These are phyloP conservation scores for Perdita meconis DNA, from an alignment of 2,888 invertebrate species.

Conservation along the genomic window DNA sequence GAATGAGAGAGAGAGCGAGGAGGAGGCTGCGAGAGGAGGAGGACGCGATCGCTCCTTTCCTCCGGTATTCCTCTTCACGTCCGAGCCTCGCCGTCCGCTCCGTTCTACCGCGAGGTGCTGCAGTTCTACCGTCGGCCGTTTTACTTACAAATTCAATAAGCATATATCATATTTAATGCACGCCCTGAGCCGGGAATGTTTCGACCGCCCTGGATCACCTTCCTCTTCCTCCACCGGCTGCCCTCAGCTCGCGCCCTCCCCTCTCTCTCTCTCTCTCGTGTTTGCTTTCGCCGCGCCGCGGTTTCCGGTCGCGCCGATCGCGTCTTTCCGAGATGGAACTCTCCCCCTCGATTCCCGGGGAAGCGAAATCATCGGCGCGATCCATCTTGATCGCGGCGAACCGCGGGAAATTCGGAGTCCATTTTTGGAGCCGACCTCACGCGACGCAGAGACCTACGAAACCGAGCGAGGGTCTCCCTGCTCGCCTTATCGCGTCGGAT, in stretches of 20 bases:
- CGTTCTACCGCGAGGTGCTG: slow-evolving; percentile 67
- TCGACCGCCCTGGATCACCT: slow-evolving; percentile 72
- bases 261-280: slow-evolving; percentile 1
- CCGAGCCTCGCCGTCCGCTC: slow-evolving; percentile 37
- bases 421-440: slow-evolving; percentile 75
- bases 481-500: slow-evolving; percentile 19
- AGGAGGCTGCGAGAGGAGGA: slow-evolving; percentile 16
- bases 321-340: slow-evolving; percentile 47
- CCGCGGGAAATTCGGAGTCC: too few relatives aligned
- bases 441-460: slow-evolving; percentile 41
- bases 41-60: slow-evolving; percentile 37
- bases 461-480: slow-evolving; percentile 45
- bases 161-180: slow-evolving; percentile 83
- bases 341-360: slow-evolving; percentile 69
- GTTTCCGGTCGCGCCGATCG: slow-evolving; percentile 1
- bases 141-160: slow-evolving; percentile 83
- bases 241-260: slow-evolving; percentile 30
- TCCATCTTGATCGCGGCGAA: slow-evolving; percentile 42
- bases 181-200: slow-evolving; percentile 76
- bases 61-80: slow-evolving; percentile 42
- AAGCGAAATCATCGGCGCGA: too few relatives aligned
- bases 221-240: slow-evolving; percentile 48
- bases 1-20: slow-evolving; percentile 20
- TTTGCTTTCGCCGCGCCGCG: slow-evolving; percentile 8
- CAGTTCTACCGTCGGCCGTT: slow-evolving; percentile 74